phyloP scores from a whole-genome alignment of 2,888 invertebrate species.

The Mythimna lalbum region DNA sequence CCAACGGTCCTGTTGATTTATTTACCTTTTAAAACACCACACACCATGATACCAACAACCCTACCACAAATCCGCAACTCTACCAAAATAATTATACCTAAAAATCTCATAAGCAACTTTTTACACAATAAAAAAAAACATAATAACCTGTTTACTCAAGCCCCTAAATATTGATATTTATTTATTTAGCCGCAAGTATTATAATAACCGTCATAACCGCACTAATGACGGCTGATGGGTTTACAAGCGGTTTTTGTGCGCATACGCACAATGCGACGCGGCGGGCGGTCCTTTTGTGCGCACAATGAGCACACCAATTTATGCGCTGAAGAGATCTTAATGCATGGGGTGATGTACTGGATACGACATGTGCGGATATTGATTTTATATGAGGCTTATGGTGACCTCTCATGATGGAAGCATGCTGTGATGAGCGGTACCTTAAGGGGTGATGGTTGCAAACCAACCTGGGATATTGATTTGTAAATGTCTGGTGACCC shows the following conservation, averaged over 20 bases:
- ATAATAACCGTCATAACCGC: conserved; percentile 70
- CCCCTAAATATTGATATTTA: conserved; percentile 71
- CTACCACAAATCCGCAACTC: not conserved
- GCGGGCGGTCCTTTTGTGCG: conserved; percentile 70
- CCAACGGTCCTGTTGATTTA: no score
- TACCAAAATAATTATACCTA: conserved; percentile 11
- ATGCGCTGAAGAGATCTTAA: conserved; percentile 43
- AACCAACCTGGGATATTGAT: no score
- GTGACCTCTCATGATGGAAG: conserved; percentile 1
- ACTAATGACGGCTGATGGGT: conserved; percentile 68
- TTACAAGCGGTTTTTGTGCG: conserved; percentile 56
- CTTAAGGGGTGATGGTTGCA: not conserved
- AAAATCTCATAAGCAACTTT: conserved; percentile 41
- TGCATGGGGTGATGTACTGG: conserved; percentile 35
- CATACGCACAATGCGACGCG: conserved; percentile 54
- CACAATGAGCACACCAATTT: conserved; percentile 68
- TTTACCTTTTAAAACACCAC: not conserved
- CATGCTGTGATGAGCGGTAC: conserved; percentile 3
- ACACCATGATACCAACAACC: not conserved
- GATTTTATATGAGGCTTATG: conserved; percentile 24
- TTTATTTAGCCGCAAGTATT: conserved; percentile 69
- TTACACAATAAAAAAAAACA: conserved; percentile 55
- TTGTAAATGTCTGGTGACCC: no score
- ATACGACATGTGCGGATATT: conserved; percentile 53
- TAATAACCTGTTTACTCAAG: conserved; percentile 62